These are phyloP conservation scores for Marasmarcha lunaedactyla DNA, from an alignment of 2,888 invertebrate genomes.

Conservation along the genomic window DNA sequence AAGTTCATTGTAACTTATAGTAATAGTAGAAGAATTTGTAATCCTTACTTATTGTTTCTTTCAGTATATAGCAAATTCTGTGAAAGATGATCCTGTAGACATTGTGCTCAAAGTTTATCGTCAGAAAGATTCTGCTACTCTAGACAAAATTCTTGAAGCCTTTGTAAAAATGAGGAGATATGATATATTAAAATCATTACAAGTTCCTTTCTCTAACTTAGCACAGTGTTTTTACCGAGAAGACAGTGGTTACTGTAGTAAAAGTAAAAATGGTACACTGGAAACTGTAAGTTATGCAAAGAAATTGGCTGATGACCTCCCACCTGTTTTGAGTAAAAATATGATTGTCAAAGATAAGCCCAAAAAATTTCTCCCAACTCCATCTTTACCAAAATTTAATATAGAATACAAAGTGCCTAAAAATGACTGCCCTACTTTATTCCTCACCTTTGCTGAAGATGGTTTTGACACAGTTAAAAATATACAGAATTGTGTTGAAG, in stretches of 20 bases:
- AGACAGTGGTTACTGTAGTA: conserved; percentile 57
- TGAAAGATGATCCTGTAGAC: conserved; percentile 65
- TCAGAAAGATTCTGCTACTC: conserved; percentile 60
- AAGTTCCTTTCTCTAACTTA: conserved; percentile 42
- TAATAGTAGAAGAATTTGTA: background rate
- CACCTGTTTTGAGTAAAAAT: conserved; percentile 47
- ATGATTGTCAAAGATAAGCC: conserved; percentile 28
- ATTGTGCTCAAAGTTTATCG: conserved; percentile 63
- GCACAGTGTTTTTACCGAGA: conserved; percentile 46
- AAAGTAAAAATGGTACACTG: conserved; percentile 32
- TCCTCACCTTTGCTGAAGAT: conserved; percentile 68
- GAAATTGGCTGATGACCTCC: conserved; percentile 43
- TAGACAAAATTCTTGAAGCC: conserved; percentile 62
- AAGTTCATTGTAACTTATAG: conserved; percentile 20
- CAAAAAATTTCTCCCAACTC: conserved; percentile 31
- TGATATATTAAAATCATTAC: conserved; percentile 62
- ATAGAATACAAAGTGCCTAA: conserved; percentile 22
- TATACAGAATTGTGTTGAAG: conserved; percentile 55
- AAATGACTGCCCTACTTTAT: conserved; percentile 43
- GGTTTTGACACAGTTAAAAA: conserved; percentile 54
- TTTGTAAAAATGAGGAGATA: conserved; percentile 59
- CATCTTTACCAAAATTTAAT: conserved; percentile 18
- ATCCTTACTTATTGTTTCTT: conserved; percentile 17
- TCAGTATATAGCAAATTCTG: conserved; percentile 65
- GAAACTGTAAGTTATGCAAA: conserved; percentile 45